Conservation (phyloP, 2,113 vertebrate genomes). For the Ophthalmolycus amberensis region DNA sequence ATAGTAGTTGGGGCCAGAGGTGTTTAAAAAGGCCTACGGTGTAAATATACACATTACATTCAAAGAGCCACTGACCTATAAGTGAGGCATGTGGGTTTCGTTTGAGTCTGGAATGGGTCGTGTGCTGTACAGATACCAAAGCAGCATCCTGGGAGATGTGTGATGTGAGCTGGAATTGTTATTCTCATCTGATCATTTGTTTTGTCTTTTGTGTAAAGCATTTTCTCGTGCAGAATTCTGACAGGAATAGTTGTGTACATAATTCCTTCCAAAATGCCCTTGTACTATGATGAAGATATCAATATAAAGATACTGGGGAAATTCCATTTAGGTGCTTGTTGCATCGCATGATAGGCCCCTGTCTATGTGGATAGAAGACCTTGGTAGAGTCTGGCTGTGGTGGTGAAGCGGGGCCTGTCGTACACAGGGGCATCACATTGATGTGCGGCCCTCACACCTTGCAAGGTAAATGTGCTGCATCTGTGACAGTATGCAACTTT, state of each 20-base stretch:
- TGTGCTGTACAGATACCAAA: not conserved
- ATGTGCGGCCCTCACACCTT: slow-evolving; percentile 20
- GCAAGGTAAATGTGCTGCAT: slow-evolving; percentile 44
- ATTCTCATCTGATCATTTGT: not conserved
- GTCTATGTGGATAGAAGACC: not conserved
- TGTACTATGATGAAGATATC: not conserved
- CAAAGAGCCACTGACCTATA: slow-evolving; percentile 6
- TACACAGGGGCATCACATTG: not conserved
- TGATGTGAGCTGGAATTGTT: not conserved
- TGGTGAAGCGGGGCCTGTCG: slow-evolving; percentile 1
- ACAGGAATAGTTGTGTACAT: not conserved
- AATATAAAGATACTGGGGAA: not conserved
- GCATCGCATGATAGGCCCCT: not conserved
- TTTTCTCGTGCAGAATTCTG: not conserved
- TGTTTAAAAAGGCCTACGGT: slow-evolving; percentile 9
- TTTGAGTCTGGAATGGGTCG: not conserved
- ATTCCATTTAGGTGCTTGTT: not conserved
- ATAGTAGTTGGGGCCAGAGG: not conserved
- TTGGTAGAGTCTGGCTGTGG: not conserved
- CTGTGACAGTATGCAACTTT: slow-evolving; percentile 61
- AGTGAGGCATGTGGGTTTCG: slow-evolving; percentile 1
- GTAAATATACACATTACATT: slow-evolving; percentile 22
- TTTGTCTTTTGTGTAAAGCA: not conserved
- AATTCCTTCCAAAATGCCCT: not conserved
- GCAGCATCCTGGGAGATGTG: not conserved